These are phyloP conservation scores for Pyrocoelia pectoralis DNA, from an alignment of 2,888 invertebrate species.

Conservation along the genomic window DNA sequence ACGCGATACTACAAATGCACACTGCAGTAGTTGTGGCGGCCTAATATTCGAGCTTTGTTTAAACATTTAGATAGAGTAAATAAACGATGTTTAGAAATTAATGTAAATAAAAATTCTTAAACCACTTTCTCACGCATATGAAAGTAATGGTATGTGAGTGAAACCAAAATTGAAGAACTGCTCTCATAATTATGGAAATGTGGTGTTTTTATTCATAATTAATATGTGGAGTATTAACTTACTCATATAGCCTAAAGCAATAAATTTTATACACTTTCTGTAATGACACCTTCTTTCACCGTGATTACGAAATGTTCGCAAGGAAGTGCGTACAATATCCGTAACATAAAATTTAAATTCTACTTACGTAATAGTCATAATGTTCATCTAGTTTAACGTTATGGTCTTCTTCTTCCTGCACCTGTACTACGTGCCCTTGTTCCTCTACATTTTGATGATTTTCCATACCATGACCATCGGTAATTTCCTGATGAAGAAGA, in stretches of 20 bases:
- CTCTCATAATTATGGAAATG: not conserved
- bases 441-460: too few species aligned
- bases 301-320: too few species aligned
- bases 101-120: not conserved
- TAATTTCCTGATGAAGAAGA: not conserved
- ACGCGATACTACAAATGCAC: too few species aligned
- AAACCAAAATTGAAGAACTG: not conserved
- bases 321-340: not conserved
- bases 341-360: not conserved
- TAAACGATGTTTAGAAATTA: not conserved
- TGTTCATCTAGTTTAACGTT: not conserved
- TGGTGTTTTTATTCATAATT: too few species aligned
- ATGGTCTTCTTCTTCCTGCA: not conserved
- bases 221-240: too few species aligned
- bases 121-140: not conserved
- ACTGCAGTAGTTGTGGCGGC: too few species aligned
- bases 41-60: not conserved
- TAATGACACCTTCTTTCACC: too few species aligned
- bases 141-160: not conserved
- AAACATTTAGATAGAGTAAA: too few species aligned
- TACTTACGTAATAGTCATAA: slow-evolving; percentile 20
- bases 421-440: not conserved
- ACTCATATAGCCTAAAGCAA: too few species aligned
- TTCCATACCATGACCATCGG: not conserved
- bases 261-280: too few species aligned